phyloP scores from a whole-genome alignment of 2,113 vertebrate species.

The Sardina pilchardus region DNA sequence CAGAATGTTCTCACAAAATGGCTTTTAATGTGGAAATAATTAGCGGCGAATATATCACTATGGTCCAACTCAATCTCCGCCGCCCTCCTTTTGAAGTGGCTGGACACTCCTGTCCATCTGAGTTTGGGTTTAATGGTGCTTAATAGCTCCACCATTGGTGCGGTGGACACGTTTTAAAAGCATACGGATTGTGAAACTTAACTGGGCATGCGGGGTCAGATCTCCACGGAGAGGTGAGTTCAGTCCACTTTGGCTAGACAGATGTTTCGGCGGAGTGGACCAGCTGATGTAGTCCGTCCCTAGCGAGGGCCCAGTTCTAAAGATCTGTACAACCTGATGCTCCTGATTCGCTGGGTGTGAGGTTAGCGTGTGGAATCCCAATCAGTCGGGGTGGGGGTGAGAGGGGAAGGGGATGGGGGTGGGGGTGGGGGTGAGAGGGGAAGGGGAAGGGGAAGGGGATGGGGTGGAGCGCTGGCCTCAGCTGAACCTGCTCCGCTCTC shows the following conservation, averaged over 20 bases:
- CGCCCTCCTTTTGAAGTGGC: background rate
- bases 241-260: background rate
- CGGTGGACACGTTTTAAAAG: background rate
- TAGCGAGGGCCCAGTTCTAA: background rate
- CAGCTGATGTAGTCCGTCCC: background rate
- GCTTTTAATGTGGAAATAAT: constrained; percentile 66
- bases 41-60: constrained; percentile 40
- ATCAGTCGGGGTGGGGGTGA: background rate
- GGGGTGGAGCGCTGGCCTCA: background rate
- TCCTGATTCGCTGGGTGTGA: background rate
- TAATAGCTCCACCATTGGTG: background rate
- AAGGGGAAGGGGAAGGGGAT: too few relatives aligned
- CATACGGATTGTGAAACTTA: constrained; percentile 48
- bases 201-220: constrained; percentile 10
- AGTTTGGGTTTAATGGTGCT: background rate
- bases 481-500: background rate
- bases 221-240: background rate
- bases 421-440: background rate
- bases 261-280: background rate
- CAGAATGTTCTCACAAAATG: constrained; percentile 43
- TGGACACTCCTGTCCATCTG: background rate
- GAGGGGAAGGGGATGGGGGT: background rate
- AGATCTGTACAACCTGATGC: background rate
- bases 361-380: background rate
- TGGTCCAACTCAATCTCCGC: background rate